Conservation (phyloP, 1,140 invertebrate species). For the Drosophila elegans region DNA sequence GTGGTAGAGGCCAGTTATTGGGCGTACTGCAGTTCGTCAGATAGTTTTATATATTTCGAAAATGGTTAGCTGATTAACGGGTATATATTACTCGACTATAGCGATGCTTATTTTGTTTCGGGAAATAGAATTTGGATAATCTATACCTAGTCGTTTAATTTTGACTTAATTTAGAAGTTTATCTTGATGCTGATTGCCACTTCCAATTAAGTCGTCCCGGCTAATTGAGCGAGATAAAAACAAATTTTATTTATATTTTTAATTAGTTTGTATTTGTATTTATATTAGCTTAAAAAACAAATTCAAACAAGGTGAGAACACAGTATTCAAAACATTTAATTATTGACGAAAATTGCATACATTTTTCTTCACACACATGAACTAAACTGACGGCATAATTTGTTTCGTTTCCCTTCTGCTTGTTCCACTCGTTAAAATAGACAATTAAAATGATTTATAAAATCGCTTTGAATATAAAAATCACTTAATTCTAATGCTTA, state of each 20-base stretch:
- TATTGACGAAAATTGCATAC: conserved; percentile 80
- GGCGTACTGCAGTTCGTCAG: too few relatives aligned
- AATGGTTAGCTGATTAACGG: too few relatives aligned
- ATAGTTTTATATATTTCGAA: too few relatives aligned
- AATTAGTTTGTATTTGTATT: conserved; percentile 82
- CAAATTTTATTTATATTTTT: conserved; percentile 53
- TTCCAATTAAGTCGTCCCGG: too few relatives aligned
- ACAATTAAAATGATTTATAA: conserved; percentile 84
- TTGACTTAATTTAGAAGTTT: too few relatives aligned
- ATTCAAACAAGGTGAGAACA: conserved; percentile 74
- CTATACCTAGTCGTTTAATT: too few relatives aligned
- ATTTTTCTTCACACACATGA: conserved; percentile 71
- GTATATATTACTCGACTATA: too few relatives aligned
- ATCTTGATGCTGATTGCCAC: too few relatives aligned
- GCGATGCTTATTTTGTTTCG: too few relatives aligned
- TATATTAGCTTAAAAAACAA: conserved; percentile 81
- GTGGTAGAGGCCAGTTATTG: too few relatives aligned
- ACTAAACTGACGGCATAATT: conserved; percentile 61
- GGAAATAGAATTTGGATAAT: too few relatives aligned
- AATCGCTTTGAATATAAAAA: conserved; percentile 80
- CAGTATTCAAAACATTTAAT: conserved; percentile 75
- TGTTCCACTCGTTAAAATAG: conserved; percentile 70
- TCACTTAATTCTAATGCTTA: conserved; percentile 79
- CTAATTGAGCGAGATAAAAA: conserved; percentile 21
- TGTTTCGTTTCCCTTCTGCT: conserved; percentile 29